These are phyloP conservation scores for Heliothis virescens DNA, from an alignment of 1,140 invertebrate species.

Conservation along the genomic window DNA sequence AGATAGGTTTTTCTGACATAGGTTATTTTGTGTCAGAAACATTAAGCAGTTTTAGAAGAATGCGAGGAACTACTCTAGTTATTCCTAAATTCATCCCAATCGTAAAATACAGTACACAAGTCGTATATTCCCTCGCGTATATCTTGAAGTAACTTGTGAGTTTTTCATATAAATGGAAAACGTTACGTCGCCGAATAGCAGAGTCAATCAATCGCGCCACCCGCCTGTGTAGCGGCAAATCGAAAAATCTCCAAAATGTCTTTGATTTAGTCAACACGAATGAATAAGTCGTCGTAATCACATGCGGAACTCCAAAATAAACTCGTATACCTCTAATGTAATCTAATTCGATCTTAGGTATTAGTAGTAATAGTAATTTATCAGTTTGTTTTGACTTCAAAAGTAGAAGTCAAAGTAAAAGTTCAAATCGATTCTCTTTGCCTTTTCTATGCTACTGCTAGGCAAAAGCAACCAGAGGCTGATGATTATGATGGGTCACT, in stretches of 20 bases:
- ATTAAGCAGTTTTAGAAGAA: too few species aligned
- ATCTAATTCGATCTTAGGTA: too few species aligned
- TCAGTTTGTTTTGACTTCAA: not conserved
- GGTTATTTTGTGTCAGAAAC: too few species aligned
- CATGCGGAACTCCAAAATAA: slow-evolving; percentile 12
- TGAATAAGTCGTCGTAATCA: slow-evolving; percentile 55
- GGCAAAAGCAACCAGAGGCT: too few species aligned
- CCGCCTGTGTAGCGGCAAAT: slow-evolving; percentile 68
- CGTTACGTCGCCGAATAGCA: slow-evolving; percentile 59
- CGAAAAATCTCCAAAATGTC: slow-evolving; percentile 66
- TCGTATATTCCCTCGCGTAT: slow-evolving; percentile 41
- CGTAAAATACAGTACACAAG: slow-evolving; percentile 19
- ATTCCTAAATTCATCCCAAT: slow-evolving; percentile 23
- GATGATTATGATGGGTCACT: too few species aligned
- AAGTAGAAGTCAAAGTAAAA: too few species aligned
- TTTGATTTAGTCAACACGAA: slow-evolving; percentile 58
- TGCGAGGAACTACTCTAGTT: not conserved
- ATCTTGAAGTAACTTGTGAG: slow-evolving; percentile 54
- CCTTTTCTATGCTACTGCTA: too few species aligned
- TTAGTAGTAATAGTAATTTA: too few species aligned
- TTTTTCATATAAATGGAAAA: slow-evolving; percentile 71
- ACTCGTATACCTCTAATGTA: not conserved
- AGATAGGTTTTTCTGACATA: too few species aligned
- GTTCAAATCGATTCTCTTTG: too few species aligned
- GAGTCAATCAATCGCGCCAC: slow-evolving; percentile 67